phyloP scores from a whole-genome alignment of 1,140 invertebrate genomes.

The Trachymyrmex septentrionalis region DNA sequence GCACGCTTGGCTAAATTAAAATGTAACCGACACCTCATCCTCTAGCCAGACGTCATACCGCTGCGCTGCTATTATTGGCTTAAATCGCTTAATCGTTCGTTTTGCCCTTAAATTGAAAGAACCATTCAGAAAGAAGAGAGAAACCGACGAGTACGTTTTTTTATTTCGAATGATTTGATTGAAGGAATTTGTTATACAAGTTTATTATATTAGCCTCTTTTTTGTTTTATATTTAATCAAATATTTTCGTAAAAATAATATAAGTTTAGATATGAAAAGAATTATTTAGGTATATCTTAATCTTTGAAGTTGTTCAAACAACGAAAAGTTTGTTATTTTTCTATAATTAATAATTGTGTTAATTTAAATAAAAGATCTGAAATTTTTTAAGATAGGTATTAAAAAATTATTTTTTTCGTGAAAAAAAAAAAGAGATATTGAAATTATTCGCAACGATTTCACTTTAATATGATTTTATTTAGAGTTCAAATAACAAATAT shows the following conservation, averaged over 20 bases:
- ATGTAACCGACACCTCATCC: conserved; percentile 5
- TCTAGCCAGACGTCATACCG: neutral
- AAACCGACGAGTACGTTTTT: neutral
- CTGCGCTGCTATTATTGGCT: neutral
- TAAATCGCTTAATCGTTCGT: conserved; percentile 31
- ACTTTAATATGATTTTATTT: too few relatives aligned
- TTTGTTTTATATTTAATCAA: neutral
- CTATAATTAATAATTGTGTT: neutral
- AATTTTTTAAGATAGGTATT: too few relatives aligned
- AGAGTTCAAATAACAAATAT: too few relatives aligned
- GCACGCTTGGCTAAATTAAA: conserved; percentile 52
- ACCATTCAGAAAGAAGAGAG: neutral
- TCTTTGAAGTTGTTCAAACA: neutral
- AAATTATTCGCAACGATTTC: too few relatives aligned
- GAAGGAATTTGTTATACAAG: neutral
- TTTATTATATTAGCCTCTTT: neutral
- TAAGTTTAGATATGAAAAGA: conserved; percentile 3
- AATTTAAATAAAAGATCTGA: neutral
- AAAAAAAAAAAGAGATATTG: too few relatives aligned
- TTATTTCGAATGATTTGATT: conserved; percentile 5
- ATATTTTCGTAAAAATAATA: neutral
- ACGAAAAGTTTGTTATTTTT: neutral
- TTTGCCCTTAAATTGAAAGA: neutral
- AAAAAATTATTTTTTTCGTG: too few relatives aligned
- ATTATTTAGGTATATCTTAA: neutral